phyloP scores from a whole-genome alignment of 2,888 invertebrate genomes.

The Apamea monoglypha region DNA sequence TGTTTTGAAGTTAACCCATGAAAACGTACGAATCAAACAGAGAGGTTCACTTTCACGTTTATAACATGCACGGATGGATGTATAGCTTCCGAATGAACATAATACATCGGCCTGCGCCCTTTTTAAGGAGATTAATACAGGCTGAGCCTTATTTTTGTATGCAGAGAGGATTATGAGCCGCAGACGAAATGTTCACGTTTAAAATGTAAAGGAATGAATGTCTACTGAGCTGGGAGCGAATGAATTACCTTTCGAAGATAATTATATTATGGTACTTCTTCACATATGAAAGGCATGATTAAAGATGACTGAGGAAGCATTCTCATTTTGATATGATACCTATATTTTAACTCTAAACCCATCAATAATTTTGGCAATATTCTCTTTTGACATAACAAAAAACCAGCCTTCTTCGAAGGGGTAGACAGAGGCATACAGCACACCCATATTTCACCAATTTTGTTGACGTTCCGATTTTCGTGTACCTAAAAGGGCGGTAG shows the following conservation, averaged over 20 bases:
- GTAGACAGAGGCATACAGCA: neutral
- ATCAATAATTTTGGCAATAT: neutral
- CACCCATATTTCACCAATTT: neutral
- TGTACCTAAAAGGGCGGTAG: rapidly evolving
- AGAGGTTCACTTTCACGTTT: slow-evolving; percentile 18
- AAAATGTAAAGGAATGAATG: slow-evolving; percentile 34
- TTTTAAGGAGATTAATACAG: slow-evolving; percentile 58
- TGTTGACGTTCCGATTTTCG: too few species aligned
- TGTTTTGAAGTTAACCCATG: neutral
- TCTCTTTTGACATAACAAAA: neutral
- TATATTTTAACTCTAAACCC: neutral
- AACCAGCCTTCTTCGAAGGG: neutral
- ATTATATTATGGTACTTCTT: neutral
- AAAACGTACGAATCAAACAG: slow-evolving; percentile 23
- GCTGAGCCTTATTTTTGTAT: slow-evolving; percentile 53
- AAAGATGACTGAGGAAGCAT: neutral
- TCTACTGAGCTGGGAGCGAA: slow-evolving; percentile 18
- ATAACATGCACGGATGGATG: neutral
- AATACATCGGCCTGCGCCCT: slow-evolving; percentile 38
- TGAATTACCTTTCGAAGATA: slow-evolving; percentile 20
- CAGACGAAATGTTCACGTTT: slow-evolving; percentile 40
- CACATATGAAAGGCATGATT: too few species aligned
- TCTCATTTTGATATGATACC: neutral
- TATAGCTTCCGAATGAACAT: slow-evolving; percentile 11
- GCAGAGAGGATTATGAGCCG: slow-evolving; percentile 50